Conservation (phyloP, 2,113 vertebrate genomes). For the Antigone vipio region DNA sequence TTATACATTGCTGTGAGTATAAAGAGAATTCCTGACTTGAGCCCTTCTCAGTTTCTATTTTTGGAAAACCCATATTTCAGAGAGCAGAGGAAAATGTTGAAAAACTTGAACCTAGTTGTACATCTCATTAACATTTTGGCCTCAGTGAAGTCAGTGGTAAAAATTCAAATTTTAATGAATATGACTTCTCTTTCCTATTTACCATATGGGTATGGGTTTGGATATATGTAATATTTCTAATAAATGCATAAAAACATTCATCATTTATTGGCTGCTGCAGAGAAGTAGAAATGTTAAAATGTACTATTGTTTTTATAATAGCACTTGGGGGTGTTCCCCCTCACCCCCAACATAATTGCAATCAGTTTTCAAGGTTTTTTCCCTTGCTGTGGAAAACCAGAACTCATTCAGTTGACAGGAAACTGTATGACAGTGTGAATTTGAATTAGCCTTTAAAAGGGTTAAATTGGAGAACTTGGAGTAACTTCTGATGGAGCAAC, state of each 20-base stretch:
- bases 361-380: not conserved
- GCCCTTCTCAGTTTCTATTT: not conserved
- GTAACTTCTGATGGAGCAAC: not conserved
- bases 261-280: not conserved
- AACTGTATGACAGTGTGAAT: not conserved
- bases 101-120: not conserved
- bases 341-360: not conserved
- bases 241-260: not conserved
- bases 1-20: not conserved
- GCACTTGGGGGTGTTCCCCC: not conserved
- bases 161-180: not conserved
- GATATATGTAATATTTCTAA: not conserved
- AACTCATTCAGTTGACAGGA: not conserved
- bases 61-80: not conserved
- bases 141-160: not conserved
- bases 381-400: not conserved
- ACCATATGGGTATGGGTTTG: not conserved
- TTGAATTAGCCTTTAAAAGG: not conserved
- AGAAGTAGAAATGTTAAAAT: not conserved
- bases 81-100: not conserved
- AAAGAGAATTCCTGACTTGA: not conserved
- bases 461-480: not conserved
- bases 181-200: not conserved
- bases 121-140: not conserved
- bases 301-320: not conserved